Evolutionary conservation across 2,797 vertebrate species (phyloP), one percentile per base, ranked within the genome.

Genomic region (Aselliscus stoliczkanus): DNA sequence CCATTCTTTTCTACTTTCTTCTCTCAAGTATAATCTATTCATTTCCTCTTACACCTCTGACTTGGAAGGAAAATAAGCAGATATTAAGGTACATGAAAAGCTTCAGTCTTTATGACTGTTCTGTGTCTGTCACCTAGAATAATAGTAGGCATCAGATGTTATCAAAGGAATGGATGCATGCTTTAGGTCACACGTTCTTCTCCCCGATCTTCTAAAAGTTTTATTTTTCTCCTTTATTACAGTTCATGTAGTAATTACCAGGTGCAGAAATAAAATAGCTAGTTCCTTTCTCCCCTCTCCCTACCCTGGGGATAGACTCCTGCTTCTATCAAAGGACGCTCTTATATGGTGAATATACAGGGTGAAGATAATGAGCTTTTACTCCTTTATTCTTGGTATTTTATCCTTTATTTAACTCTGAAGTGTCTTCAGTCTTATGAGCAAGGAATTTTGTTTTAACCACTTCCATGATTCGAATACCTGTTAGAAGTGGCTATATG

Each of bases 311-410:
- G 25, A 70, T 56, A 85, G 7, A 75, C 12, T 86, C 90, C 7
- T 64, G 44, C 23, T 60, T 82, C 75, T 81, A 85, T 93, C 82
- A 88, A 95, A 96, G 31, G 44, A 29, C 84, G 4, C n/a, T 93
- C 47, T 88, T 81, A 85, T 27, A 67, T 76, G 72, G 31, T 27
- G 27, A 81, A 80, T 93, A 88, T 96, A 90, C 62, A 93, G 60
- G 52, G 87, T 80, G 60, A 42, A 90, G 50, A 91, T 77, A 93
- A 96, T 79, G n/a, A 93, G 84, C 7, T 96, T 97, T 90, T 90
- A 15, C 7, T 0, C 67, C 84, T 92, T 90, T 58, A 96, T 90
- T 67, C 54, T 70, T 81, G 54, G 34, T 7, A 70, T 84, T 92
- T 86, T 82, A 88, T 95, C 11, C 34, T 69, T 83, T 75, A 80